These are phyloP conservation scores for Andrena marginata DNA, from an alignment of 2,888 invertebrate species.

Conservation along the genomic window DNA sequence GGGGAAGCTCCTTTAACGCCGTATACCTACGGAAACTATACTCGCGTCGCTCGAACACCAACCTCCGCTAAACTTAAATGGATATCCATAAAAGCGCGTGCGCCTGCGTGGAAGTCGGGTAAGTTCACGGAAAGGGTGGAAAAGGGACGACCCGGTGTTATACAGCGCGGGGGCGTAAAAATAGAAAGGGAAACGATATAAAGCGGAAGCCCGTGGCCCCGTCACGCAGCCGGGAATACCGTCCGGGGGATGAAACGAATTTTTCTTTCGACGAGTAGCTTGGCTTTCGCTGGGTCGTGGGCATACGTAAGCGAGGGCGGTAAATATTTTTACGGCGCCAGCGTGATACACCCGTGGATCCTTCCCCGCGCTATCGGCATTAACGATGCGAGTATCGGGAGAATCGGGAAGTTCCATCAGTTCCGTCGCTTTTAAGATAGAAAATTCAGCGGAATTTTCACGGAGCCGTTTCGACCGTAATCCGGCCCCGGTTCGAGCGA, in stretches of 20 bases:
- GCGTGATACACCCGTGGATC: not conserved
- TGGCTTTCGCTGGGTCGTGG: not conserved
- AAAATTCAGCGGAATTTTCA: constrained; percentile 11
- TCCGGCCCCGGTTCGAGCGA: constrained; percentile 5
- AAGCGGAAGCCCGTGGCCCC: constrained; percentile 51
- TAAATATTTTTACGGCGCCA: constrained; percentile 29
- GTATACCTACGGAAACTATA: constrained; percentile 3
- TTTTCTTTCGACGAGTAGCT: constrained; percentile 30
- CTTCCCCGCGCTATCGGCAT: not conserved
- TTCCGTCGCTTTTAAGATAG: constrained; percentile 21
- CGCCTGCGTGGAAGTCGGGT: constrained; percentile 65
- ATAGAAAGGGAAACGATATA: constrained; percentile 65
- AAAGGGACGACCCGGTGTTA: constrained; percentile 56
- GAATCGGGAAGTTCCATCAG: not conserved
- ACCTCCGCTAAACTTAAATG: constrained; percentile 66
- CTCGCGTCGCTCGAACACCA: constrained; percentile 33
- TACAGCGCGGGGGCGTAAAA: constrained; percentile 60
- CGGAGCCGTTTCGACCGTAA: not conserved
- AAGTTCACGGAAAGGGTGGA: constrained; percentile 61
- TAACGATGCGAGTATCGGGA: not conserved
- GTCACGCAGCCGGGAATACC: constrained; percentile 41
- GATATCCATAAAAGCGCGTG: constrained; percentile 67
- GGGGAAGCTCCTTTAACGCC: constrained; percentile 43
- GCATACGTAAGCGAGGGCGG: constrained; percentile 4
- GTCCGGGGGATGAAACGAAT: constrained; percentile 47